These are phyloP conservation scores for Diphyllodes magnificus DNA, from an alignment of 2,113 vertebrate species.

Conservation along the genomic window DNA sequence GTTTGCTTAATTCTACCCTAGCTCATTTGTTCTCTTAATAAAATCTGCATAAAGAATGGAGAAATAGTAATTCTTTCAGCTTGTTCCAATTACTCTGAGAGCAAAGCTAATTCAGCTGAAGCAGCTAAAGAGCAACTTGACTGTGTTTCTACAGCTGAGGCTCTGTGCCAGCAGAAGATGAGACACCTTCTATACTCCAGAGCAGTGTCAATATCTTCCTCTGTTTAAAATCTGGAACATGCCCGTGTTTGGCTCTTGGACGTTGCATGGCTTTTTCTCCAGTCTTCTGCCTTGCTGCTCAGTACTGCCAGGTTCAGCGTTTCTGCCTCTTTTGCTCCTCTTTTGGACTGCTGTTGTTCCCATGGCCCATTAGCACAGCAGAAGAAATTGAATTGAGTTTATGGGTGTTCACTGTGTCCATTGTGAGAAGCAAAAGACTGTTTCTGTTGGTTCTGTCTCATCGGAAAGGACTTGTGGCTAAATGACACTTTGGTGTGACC, in stretches of 20 bases:
- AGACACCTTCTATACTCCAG: background rate
- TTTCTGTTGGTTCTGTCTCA: background rate
- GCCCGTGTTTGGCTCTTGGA: background rate
- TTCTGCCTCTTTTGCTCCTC: background rate
- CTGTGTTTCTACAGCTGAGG: background rate
- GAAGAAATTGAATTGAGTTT: background rate
- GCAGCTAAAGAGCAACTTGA: background rate
- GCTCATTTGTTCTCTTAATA: conserved; percentile 26
- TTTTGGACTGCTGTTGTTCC: background rate
- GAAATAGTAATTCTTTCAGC: conserved; percentile 34
- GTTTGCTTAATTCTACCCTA: conserved; percentile 16
- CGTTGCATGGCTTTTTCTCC: background rate
- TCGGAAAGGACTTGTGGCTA: background rate
- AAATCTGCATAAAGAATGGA: conserved; percentile 32
- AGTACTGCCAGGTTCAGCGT: background rate
- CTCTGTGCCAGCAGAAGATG: background rate
- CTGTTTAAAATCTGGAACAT: background rate
- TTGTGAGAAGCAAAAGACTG: background rate
- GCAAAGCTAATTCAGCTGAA: conserved; percentile 35
- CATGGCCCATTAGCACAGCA: background rate
- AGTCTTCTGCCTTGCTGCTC: background rate
- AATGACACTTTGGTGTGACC: background rate
- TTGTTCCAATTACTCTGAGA: conserved; percentile 20
- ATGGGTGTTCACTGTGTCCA: background rate
- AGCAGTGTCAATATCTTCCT: background rate